A percentile compares a stretch with the other conserved stretches of the same genome.
phyloP scores from a whole-genome alignment of 2,797 vertebrate genomes.

The Trichosurus vulpecula region DNA sequence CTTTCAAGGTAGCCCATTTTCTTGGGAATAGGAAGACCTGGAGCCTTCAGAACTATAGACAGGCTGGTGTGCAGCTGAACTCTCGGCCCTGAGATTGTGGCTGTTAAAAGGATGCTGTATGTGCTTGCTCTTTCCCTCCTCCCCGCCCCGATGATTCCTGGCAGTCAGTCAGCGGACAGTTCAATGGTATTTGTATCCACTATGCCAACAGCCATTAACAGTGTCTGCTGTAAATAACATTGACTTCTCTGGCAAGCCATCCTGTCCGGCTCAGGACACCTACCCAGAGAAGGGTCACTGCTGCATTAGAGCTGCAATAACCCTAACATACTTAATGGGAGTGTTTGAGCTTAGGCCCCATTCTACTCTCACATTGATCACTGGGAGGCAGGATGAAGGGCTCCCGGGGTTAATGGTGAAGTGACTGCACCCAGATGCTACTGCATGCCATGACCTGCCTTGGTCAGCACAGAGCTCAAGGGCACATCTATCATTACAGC shows the following conservation, averaged over 20 bases:
- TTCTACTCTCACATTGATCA: slow-evolving; percentile 34
- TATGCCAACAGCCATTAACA: slow-evolving; percentile 55
- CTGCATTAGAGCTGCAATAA: neutral
- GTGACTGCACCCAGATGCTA: neutral
- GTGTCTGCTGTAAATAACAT: slow-evolving; percentile 54
- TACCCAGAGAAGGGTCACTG: neutral
- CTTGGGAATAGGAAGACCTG: neutral
- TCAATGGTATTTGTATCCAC: neutral
- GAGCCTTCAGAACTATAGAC: neutral
- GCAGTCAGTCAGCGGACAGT: slow-evolving; percentile 1
- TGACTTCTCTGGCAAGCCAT: slow-evolving; percentile 50
- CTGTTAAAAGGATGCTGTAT: neutral
- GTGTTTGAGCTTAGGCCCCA: slow-evolving; percentile 25
- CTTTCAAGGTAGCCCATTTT: neutral
- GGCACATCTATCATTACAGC: neutral
- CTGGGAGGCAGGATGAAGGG: slow-evolving; percentile 5
- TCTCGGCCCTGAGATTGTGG: neutral
- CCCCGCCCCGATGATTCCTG: slow-evolving; percentile 29
- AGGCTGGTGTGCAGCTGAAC: accelerated
- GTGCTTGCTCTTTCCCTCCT: neutral
- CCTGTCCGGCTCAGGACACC: neutral
- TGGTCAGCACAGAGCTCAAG: neutral
- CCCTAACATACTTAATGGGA: slow-evolving; percentile 32
- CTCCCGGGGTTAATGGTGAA: slow-evolving; percentile 37
- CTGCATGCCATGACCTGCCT: neutral